phyloP scores from a whole-genome alignment of 2,113 vertebrate genomes.

The Pao palembangensis region DNA sequence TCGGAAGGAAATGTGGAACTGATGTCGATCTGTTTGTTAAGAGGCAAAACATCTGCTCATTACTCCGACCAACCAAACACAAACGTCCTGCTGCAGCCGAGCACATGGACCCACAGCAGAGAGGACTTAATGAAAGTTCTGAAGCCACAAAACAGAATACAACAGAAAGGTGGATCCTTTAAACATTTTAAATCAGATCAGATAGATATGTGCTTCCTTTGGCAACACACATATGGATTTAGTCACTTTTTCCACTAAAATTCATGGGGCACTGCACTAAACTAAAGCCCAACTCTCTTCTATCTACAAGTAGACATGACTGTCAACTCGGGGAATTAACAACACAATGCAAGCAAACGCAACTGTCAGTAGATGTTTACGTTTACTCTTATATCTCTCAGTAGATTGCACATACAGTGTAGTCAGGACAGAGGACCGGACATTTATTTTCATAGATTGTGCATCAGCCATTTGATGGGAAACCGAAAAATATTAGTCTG shows the following conservation, averaged over 20 bases:
- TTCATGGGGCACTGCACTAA: slow-evolving; percentile 27
- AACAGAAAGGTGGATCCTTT: slow-evolving; percentile 9
- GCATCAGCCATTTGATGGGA: no score
- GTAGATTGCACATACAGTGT: no score
- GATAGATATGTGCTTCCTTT: slow-evolving; percentile 18
- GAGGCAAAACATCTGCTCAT: slow-evolving; percentile 26
- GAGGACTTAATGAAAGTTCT: background rate
- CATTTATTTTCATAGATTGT: no score
- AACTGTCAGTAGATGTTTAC: no score
- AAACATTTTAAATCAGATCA: slow-evolving; percentile 13
- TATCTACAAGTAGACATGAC: background rate
- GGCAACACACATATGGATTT: slow-evolving; percentile 2
- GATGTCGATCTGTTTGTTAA: slow-evolving; percentile 24
- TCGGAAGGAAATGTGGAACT: slow-evolving; percentile 15
- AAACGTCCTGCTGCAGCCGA: background rate
- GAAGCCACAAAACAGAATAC: background rate
- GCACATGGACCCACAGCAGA: slow-evolving; percentile 5
- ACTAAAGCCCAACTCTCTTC: slow-evolving; percentile 16
- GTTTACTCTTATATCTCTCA: no score
- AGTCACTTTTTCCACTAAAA: slow-evolving; percentile 47
- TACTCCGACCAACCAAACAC: background rate
- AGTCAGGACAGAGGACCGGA: no score
- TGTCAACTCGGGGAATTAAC: no score
- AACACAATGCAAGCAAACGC: no score
- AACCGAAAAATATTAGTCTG: no score